Evolutionary conservation across 1,140 invertebrate species (phyloP).

Genomic region (Popillia japonica): DNA sequence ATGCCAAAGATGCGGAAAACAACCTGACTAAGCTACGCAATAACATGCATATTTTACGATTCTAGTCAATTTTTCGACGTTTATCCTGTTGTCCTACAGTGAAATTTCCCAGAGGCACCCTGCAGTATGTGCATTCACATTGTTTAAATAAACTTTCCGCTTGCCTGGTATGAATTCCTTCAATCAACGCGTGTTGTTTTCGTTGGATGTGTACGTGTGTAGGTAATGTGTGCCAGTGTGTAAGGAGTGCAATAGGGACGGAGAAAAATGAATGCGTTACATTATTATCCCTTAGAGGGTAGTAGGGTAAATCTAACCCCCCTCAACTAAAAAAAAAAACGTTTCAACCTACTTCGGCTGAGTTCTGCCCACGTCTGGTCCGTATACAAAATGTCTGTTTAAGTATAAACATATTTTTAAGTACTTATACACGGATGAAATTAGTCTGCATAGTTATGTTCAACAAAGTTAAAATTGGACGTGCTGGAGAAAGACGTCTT

Average conservation of each 20-base stretch:
- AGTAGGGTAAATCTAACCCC: conserved; percentile 23
- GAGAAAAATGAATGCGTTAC: conserved; percentile 20
- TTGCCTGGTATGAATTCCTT: conserved; percentile 12
- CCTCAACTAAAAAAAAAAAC: background rate
- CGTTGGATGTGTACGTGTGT: background rate
- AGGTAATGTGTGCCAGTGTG: conserved; percentile 29
- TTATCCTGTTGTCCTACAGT: background rate
- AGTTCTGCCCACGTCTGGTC: conserved; percentile 3
- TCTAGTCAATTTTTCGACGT: conserved; percentile 1
- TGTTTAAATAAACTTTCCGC: conserved; percentile 30
- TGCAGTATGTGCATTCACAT: background rate
- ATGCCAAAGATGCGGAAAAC: background rate
- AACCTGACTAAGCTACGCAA: background rate
- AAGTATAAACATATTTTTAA: conserved; percentile 36
- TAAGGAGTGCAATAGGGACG: background rate
- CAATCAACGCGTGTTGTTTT: conserved; percentile 26
- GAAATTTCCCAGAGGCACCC: conserved; percentile 27
- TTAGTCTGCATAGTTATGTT: conserved; percentile 30
- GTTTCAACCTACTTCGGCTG: conserved; percentile 27
- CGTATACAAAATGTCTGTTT: conserved; percentile 29
- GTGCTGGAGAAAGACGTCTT: conserved; percentile 18
- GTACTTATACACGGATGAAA: conserved; percentile 21
- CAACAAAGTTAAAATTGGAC: conserved; percentile 32
- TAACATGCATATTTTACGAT: conserved; percentile 18
- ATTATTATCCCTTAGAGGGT: conserved; percentile 23